Evolutionary conservation across 2,797 vertebrate genomes (phyloP).

Genomic region (Simalia tracyae): DNA sequence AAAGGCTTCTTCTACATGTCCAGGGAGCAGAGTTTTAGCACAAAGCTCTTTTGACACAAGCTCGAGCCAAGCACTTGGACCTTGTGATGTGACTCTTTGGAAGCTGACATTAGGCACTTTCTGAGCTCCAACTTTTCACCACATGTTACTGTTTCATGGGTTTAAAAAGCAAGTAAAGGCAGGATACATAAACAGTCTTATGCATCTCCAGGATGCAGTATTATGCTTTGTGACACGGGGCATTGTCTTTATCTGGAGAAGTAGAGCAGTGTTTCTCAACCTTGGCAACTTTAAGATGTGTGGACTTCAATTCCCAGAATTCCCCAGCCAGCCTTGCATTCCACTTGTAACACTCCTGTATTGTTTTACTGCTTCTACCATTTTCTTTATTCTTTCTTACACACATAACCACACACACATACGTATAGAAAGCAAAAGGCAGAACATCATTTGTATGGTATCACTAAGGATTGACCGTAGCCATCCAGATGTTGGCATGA

Average conservation of each 20-base stretch:
- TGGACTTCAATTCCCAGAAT: too few relatives aligned
- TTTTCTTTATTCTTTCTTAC: not conserved
- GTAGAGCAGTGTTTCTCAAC: not conserved
- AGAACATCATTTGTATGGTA: not conserved
- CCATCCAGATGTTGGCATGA: not conserved
- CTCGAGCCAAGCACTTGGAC: not conserved
- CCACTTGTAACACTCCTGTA: not conserved
- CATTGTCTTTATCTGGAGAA: not conserved
- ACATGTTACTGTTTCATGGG: not conserved
- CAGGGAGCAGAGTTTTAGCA: not conserved
- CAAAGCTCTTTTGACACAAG: too few relatives aligned
- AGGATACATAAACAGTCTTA: not conserved
- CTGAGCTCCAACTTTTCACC: not conserved
- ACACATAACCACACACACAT: too few relatives aligned
- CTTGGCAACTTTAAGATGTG: too few relatives aligned
- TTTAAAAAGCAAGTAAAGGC: not conserved
- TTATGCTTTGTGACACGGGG: not conserved
- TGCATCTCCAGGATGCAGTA: not conserved
- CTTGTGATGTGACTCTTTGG: not conserved
- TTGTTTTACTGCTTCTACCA: not conserved
- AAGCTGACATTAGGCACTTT: not conserved
- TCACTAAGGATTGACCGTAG: not conserved
- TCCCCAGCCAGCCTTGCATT: too few relatives aligned
- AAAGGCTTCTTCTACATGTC: not conserved
- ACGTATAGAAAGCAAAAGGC: not conserved